Conservation (phyloP, 1,140 invertebrate genomes). For the Drosophila setifemur region DNA sequence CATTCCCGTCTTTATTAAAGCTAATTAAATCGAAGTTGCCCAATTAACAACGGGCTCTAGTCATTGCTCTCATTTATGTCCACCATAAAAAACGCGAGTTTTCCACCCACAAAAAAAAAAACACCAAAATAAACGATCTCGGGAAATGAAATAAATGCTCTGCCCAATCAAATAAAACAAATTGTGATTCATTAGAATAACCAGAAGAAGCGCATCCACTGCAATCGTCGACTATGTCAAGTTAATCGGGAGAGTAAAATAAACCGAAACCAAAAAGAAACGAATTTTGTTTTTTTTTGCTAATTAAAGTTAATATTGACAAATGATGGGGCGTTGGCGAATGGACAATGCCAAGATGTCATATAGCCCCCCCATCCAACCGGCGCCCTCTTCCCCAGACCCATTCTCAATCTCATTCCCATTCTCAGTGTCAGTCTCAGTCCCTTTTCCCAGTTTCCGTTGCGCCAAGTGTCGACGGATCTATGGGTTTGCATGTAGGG, state of each 20-base stretch:
- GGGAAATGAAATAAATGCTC: slow-evolving; percentile 25
- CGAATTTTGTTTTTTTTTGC: slow-evolving; percentile 53
- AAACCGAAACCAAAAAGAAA: slow-evolving; percentile 3
- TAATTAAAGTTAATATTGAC: slow-evolving; percentile 80
- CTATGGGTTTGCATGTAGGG: slow-evolving; percentile 46
- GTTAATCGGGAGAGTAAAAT: slow-evolving; percentile 20
- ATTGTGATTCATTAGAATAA: slow-evolving; percentile 53
- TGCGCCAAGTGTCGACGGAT: slow-evolving; percentile 71
- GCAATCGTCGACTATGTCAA: slow-evolving; percentile 31
- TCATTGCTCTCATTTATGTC: too few species aligned
- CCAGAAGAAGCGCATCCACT: slow-evolving; percentile 21
- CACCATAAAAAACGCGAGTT: slow-evolving; percentile 7
- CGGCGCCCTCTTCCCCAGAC: background rate
- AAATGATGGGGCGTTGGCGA: slow-evolving; percentile 67
- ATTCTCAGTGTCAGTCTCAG: too few species aligned
- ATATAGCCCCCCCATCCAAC: slow-evolving; percentile 38
- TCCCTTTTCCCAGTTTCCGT: slow-evolving; percentile 17
- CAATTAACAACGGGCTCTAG: background rate
- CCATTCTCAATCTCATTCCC: slow-evolving; percentile 2
- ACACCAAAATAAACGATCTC: slow-evolving; percentile 62
- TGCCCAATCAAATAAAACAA: slow-evolving; percentile 57
- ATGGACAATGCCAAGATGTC: slow-evolving; percentile 64
- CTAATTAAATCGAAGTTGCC: slow-evolving; percentile 3
- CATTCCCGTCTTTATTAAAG: background rate
- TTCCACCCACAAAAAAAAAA: slow-evolving; percentile 18